A percentile compares a stretch with the other conserved stretches of the same genome.
These are phyloP conservation scores for Epicauta chinensis DNA, from an alignment of 1,140 invertebrate genomes.

Conservation along the genomic window DNA sequence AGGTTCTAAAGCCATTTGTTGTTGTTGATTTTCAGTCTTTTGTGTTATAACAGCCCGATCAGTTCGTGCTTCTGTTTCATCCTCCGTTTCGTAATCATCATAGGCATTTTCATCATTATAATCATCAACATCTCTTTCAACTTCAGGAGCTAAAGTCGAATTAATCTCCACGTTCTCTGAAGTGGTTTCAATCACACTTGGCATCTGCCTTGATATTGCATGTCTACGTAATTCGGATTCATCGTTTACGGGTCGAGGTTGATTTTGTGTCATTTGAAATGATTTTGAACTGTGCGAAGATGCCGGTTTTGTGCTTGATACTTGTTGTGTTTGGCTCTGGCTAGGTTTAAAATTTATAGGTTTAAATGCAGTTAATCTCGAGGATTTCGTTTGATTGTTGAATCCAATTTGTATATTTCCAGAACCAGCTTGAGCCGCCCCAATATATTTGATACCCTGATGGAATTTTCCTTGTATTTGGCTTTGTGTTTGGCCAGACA, in stretches of 20 bases:
- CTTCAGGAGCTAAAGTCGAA: background rate
- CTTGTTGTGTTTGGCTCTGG: background rate
- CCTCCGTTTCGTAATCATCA: slow-evolving; percentile 48
- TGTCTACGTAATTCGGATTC: background rate
- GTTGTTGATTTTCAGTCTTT: slow-evolving; percentile 37
- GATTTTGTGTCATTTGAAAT: background rate
- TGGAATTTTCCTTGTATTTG: slow-evolving; percentile 70
- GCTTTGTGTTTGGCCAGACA: slow-evolving; percentile 69
- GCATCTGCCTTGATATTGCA: background rate
- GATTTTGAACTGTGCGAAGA: background rate
- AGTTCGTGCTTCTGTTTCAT: slow-evolving; percentile 21
- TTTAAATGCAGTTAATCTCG: slow-evolving; percentile 16
- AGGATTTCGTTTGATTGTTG: slow-evolving; percentile 31
- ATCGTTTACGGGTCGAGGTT: background rate
- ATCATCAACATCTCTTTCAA: slow-evolving; percentile 31
- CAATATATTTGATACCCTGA: slow-evolving; percentile 72
- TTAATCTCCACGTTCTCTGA: background rate
- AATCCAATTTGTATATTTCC: slow-evolving; percentile 44
- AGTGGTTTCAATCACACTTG: background rate
- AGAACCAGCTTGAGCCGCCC: slow-evolving; percentile 73
- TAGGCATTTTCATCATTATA: slow-evolving; percentile 24
- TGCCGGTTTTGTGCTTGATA: background rate
- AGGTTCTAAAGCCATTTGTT: slow-evolving; percentile 50
- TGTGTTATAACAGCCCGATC: slow-evolving; percentile 24
- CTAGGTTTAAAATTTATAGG: slow-evolving; percentile 22